Percentiles rank a stretch among this genome's conserved stretches.
Conservation (phyloP, 2,888 invertebrate species). For the Nipponacmea schrenckii region DNA sequence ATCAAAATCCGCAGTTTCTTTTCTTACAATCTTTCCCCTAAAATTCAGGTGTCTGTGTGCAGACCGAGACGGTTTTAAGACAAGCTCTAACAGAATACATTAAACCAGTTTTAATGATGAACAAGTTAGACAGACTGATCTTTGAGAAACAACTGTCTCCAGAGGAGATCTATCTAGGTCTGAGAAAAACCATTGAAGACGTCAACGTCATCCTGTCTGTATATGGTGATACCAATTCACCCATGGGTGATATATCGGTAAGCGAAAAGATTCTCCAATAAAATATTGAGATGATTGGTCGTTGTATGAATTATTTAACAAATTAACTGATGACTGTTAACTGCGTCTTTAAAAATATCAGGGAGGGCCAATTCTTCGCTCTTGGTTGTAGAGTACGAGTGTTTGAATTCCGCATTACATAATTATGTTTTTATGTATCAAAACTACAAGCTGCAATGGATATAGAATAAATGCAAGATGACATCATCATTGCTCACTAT, state of each 20-base stretch:
- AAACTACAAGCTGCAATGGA: too few species aligned
- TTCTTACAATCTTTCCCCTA: too few species aligned
- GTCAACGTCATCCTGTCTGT: slow-evolving; percentile 99
- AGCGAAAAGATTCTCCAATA: slow-evolving; percentile 46
- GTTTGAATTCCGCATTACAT: too few species aligned
- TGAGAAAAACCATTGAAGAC: slow-evolving; percentile 98
- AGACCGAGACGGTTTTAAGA: slow-evolving; percentile 99
- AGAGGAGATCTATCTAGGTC: slow-evolving; percentile 97
- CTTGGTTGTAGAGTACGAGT: too few species aligned
- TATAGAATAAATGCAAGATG: too few species aligned
- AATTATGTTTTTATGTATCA: too few species aligned
- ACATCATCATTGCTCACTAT: too few species aligned
- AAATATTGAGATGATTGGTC: too few species aligned
- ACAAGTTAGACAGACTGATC: slow-evolving; percentile 99
- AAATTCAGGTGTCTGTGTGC: slow-evolving; percentile 93
- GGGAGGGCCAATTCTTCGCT: too few species aligned
- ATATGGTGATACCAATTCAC: slow-evolving; percentile 94
- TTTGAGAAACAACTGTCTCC: slow-evolving; percentile 94
- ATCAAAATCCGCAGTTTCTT: too few species aligned
- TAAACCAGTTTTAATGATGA: slow-evolving; percentile 99
- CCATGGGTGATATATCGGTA: slow-evolving; percentile 98
- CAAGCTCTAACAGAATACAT: slow-evolving; percentile 99
- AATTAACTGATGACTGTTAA: not conserved
- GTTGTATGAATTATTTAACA: not conserved
- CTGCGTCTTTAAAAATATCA: too few species aligned